Base-by-base conservation (phyloP, 2,113 vertebrate species). In the Psophia crepitans region DNA sequence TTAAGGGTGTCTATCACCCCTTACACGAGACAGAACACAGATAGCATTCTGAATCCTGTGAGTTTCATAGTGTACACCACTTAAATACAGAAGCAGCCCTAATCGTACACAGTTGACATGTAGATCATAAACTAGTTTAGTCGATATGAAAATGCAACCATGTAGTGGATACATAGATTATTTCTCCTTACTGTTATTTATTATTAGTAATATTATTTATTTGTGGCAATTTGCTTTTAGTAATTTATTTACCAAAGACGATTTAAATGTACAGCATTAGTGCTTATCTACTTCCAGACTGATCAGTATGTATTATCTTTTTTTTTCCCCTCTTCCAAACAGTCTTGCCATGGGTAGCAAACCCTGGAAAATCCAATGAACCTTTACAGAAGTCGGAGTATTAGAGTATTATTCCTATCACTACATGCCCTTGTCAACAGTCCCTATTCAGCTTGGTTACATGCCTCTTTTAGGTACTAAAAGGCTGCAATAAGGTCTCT, bases 1-100 rank as follows among this genome's bases (percentile, higher is more conserved):
- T 97, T 96, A 97, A 97, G 95, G 85, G 94, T 91, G 88, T 94
- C 97, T 96, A 91, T 97, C 97, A 92, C 61, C 65, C 87, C 61
- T 64, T 84, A 53, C 70, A 58, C 28, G 80, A 96, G 94, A 76
- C 65, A 28, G 26, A 95, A 92, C 57, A 56, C 66, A 69, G 91
- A 90, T 84, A 96, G 73, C 66, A 79, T 96, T 91, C 92, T 90
- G 95, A 90, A 84, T 84, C 74, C 90, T 32, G 49, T 92, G 90
- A 79, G 95, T 96, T 96, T 96, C 86, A 39, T 88, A 89, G 84
- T 48, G 27, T 69, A 86, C 60, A 89, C 58, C 20, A 74, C 46
- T 56, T 95, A 95, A 94, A 93, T 53, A 68, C 74, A 92, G 92
- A 94, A 93, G 56, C 85, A 96, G 51, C 22, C 51, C 58, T 91